phyloP scores from a whole-genome alignment of 2,113 vertebrate species.

The Bombycilla garrulus region DNA sequence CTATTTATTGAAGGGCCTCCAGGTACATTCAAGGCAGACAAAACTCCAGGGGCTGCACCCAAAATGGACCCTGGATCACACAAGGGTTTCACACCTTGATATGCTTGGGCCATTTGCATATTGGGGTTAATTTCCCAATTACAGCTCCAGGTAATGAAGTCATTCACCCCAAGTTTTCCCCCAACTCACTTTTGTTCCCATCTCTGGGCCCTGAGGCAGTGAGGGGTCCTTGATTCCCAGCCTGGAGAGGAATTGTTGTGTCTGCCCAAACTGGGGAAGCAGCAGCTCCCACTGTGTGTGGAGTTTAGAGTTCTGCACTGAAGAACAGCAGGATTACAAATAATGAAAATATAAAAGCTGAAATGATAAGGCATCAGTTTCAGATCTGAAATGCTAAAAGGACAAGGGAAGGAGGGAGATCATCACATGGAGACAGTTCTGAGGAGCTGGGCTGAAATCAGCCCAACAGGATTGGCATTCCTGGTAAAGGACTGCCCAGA shows the following conservation, averaged over 20 bases:
- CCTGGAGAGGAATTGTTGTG: not conserved
- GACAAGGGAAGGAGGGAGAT: not conserved
- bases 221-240: not conserved
- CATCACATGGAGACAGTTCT: rapidly evolving
- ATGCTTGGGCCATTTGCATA: not conserved
- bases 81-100: not conserved
- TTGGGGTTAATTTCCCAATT: not conserved
- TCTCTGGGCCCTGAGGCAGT: not conserved
- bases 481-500: not conserved
- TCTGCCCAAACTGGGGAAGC: not conserved
- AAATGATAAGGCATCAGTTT: not conserved
- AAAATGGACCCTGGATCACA: not conserved
- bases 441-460: not conserved
- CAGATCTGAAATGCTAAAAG: not conserved
- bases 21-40: not conserved
- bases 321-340: not conserved
- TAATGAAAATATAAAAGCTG: rapidly evolving
- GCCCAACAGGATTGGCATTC: not conserved
- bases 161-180: not conserved
- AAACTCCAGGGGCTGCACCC: not conserved
- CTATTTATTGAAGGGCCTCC: not conserved
- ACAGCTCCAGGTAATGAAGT: not conserved
- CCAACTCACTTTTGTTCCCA: not conserved
- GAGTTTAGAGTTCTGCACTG: rapidly evolving
- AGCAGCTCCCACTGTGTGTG: not conserved